Evolutionary conservation across 2,797 vertebrate genomes (phyloP).

Genomic region (Potorous gilbertii): DNA sequence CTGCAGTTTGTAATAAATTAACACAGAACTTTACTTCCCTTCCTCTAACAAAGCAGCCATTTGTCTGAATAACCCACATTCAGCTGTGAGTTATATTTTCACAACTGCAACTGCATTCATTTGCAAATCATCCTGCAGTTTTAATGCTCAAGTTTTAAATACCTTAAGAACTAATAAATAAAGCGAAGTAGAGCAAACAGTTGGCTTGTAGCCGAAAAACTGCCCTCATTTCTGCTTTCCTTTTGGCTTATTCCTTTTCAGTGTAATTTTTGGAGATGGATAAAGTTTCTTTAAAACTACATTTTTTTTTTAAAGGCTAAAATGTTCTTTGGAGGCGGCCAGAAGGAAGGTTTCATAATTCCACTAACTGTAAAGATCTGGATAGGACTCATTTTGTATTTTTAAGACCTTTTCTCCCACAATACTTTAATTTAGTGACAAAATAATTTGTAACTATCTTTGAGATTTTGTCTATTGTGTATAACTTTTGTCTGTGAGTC

Average conservation of each 20-base stretch:
- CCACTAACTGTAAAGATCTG: conserved; percentile 62
- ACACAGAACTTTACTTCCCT: conserved; percentile 91
- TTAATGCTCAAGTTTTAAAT: conserved; percentile 94
- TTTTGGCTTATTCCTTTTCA: conserved; percentile 80
- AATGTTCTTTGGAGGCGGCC: conserved; percentile 79
- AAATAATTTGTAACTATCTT: conserved; percentile 80
- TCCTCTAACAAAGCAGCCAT: conserved; percentile 89
- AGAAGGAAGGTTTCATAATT: conserved; percentile 78
- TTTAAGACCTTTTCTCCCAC: conserved; percentile 72
- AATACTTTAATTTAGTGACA: conserved; percentile 75
- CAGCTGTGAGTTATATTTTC: conserved; percentile 96
- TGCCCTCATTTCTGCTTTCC: conserved; percentile 86
- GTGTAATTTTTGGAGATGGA: conserved; percentile 82
- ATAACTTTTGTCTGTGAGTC: conserved; percentile 77
- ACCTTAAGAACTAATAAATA: conserved; percentile 94
- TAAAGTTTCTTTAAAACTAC: conserved; percentile 86
- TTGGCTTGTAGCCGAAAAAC: conserved; percentile 89
- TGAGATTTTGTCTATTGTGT: conserved; percentile 71
- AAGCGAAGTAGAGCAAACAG: conserved; percentile 92
- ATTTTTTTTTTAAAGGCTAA: conserved; percentile 78
- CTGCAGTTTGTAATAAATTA: conserved; percentile 97
- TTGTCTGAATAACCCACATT: conserved; percentile 92
- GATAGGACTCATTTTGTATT: conserved; percentile 64
- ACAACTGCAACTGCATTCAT: conserved; percentile 96
- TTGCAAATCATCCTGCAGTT: conserved; percentile 95